Evolutionary conservation across 64 coral and sea anemone genomes (phyloP).

Genomic region (Actinia equina): DNA sequence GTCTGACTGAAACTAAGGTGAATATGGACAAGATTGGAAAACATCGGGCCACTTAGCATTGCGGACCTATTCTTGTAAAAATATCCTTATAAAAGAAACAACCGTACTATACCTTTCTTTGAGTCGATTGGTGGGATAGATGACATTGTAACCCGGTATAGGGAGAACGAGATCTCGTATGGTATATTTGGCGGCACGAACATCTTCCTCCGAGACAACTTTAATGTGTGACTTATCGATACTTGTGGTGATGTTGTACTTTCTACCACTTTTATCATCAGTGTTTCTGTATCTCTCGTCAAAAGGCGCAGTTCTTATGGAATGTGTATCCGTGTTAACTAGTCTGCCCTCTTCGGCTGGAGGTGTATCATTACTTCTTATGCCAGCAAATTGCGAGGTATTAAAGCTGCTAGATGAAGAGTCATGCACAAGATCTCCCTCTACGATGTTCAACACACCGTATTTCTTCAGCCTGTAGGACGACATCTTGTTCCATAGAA

Average conservation of each 20-base stretch:
- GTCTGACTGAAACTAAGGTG: no score
- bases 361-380: neutral
- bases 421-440: constrained; percentile 62
- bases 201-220: constrained; percentile 35
- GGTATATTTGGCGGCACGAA: constrained; percentile 21
- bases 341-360: neutral
- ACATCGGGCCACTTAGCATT: no score
- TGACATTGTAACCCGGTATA: constrained; percentile 55
- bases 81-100: neutral
- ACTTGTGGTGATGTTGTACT: neutral
- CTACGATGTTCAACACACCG: neutral
- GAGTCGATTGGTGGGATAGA: constrained; percentile 60
- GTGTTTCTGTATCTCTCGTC: neutral
- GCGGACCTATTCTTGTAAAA: neutral
- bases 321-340: neutral
- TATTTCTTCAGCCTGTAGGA: constrained; percentile 46
- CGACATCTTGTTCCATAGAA: constrained; percentile 71
- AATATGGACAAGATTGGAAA: no score
- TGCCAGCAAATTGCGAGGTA: neutral
- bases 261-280: neutral
- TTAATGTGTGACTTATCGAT: constrained; percentile 20
- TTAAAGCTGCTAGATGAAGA: neutral
- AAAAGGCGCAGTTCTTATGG: neutral
- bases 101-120: constrained; percentile 31
- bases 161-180: constrained; percentile 75